These are phyloP conservation scores for Napeogenes inachia DNA, from an alignment of 2,888 invertebrate species.

Conservation along the genomic window DNA sequence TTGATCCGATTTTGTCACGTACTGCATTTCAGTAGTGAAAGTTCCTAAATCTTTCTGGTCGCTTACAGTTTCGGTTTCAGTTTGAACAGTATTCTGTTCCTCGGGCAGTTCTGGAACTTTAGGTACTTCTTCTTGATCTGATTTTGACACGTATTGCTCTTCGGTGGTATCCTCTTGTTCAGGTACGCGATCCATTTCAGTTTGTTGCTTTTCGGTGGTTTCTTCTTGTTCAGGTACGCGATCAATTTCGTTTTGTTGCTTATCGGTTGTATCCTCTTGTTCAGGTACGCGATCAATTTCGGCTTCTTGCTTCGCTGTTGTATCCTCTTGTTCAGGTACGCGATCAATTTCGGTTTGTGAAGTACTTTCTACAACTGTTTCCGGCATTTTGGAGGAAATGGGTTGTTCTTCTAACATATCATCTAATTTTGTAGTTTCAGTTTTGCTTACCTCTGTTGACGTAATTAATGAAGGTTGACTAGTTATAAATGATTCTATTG, in stretches of 20 bases:
- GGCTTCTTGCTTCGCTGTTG: slow-evolving; percentile 9
- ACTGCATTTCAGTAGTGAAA: no score
- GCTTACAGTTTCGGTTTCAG: no score
- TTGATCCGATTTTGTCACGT: no score
- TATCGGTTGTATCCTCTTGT: slow-evolving; percentile 17
- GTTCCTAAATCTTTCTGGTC: no score
- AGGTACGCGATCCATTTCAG: no score
- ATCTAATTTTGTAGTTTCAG: slow-evolving; percentile 11
- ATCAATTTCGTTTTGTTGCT: no score
- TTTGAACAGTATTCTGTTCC: slow-evolving; percentile 8
- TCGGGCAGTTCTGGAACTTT: slow-evolving; percentile 23
- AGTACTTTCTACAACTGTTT: slow-evolving; percentile 12
- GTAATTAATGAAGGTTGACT: no score
- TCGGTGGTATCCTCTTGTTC: no score
- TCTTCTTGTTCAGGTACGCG: slow-evolving; percentile 8
- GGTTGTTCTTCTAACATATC: slow-evolving; percentile 17
- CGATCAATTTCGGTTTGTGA: slow-evolving; percentile 15
- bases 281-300: slow-evolving; percentile 13
- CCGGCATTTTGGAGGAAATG: slow-evolving; percentile 10
- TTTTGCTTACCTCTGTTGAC: slow-evolving; percentile 9
- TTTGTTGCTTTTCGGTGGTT: no score
- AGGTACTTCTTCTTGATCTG: no score
- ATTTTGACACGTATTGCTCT: no score
- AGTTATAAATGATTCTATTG: not conserved
- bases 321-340: slow-evolving; percentile 18